Evolutionary conservation across 2,797 vertebrate species (phyloP).

Genomic region (Sparidentex hasta): DNA sequence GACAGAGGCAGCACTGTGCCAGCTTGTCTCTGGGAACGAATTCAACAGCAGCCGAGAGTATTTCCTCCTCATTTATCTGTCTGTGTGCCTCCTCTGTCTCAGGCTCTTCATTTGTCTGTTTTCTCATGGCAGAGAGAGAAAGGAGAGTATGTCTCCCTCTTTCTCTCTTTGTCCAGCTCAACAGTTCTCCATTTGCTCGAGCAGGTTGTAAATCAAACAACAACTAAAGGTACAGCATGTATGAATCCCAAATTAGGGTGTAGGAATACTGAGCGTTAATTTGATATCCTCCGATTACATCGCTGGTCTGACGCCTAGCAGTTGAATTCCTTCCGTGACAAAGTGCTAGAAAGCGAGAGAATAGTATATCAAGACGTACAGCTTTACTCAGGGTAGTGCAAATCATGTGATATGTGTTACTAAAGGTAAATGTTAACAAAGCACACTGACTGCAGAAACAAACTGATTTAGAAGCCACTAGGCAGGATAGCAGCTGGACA

Average conservation of each 20-base stretch:
- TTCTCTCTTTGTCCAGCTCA: slow-evolving; percentile 24
- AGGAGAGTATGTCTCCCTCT: slow-evolving; percentile 28
- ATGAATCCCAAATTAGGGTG: slow-evolving; percentile 56
- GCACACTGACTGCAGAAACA: slow-evolving; percentile 30
- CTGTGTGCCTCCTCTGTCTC: slow-evolving; percentile 57
- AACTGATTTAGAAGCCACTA: slow-evolving; percentile 30
- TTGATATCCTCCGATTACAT: slow-evolving; percentile 70
- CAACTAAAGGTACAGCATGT: slow-evolving; percentile 62
- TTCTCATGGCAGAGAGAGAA: slow-evolving; percentile 50
- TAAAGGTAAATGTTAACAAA: slow-evolving; percentile 54
- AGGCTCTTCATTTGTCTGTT: slow-evolving; percentile 54
- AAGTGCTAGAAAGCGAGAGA: slow-evolving; percentile 35
- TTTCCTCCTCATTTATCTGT: slow-evolving; percentile 70
- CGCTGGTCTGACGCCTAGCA: slow-evolving; percentile 47
- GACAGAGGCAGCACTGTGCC: slow-evolving; percentile 72
- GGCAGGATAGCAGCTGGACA: slow-evolving; percentile 12
- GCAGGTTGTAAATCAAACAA: slow-evolving; percentile 72
- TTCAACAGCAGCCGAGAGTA: slow-evolving; percentile 49
- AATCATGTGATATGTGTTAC: slow-evolving; percentile 39
- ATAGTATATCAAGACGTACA: slow-evolving; percentile 14
- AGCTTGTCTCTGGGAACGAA: slow-evolving; percentile 66
- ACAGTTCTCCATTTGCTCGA: slow-evolving; percentile 55
- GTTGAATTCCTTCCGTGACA: slow-evolving; percentile 60
- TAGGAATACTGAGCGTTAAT: slow-evolving; percentile 62
- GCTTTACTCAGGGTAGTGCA: slow-evolving; percentile 20